A percentile compares a stretch with the other conserved stretches of the same genome.
Evolutionary conservation across 2,888 invertebrate species (phyloP).

Genomic region (Drosophila buzzatii): DNA sequence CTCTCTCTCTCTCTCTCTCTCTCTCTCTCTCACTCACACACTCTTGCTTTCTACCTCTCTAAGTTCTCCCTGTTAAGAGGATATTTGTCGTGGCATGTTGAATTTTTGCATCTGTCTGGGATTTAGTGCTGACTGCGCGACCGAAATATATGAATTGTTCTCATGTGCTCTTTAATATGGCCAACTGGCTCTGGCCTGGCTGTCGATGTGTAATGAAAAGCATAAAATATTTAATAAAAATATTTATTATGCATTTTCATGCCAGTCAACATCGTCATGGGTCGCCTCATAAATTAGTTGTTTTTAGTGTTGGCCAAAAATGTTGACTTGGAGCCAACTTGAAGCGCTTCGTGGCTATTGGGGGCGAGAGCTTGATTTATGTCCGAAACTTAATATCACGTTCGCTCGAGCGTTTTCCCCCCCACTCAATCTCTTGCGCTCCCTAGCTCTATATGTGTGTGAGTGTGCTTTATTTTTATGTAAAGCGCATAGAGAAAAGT

Average conservation of each 20-base stretch:
- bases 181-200: slow-evolving; percentile 52
- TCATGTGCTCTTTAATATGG: slow-evolving; percentile 64
- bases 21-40: neutral
- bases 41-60: neutral
- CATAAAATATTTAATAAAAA: slow-evolving; percentile 82
- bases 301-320: slow-evolving; percentile 76
- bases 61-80: slow-evolving; percentile 4
- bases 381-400: slow-evolving; percentile 78
- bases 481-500: slow-evolving; percentile 79
- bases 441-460: slow-evolving; percentile 22
- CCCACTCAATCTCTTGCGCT: slow-evolving; percentile 11
- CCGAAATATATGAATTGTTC: slow-evolving; percentile 33
- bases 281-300: slow-evolving; percentile 73
- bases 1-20: neutral
- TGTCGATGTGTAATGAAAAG: slow-evolving; percentile 75
- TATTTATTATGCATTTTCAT: slow-evolving; percentile 75
- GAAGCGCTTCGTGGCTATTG: slow-evolving; percentile 40
- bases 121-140: slow-evolving; percentile 29
- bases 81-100: slow-evolving; percentile 46
- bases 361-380: slow-evolving; percentile 77
- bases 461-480: slow-evolving; percentile 71
- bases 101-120: slow-evolving; percentile 31
- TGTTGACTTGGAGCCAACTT: slow-evolving; percentile 50
- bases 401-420: slow-evolving; percentile 67
- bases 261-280: slow-evolving; percentile 57